Evolutionary conservation across 2,797 vertebrate genomes (phyloP).

Genomic region (Enoplosus armatus): DNA sequence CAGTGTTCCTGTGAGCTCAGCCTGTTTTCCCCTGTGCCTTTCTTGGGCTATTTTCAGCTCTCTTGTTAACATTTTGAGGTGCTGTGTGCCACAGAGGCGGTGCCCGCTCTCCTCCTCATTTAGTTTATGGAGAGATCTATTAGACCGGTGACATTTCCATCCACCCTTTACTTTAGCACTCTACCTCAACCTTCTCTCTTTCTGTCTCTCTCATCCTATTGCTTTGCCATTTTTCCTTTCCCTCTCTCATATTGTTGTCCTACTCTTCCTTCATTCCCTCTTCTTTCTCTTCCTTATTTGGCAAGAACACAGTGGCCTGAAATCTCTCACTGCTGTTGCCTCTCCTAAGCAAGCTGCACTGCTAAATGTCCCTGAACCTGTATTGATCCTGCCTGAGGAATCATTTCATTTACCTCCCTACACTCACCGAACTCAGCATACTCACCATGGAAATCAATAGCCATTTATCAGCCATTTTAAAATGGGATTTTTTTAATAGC

Average conservation of each 20-base stretch:
- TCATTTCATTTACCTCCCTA: constrained; percentile 71
- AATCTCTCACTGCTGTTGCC: constrained; percentile 39
- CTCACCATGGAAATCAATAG: constrained; percentile 67
- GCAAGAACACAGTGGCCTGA: constrained; percentile 22
- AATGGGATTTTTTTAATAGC: constrained; percentile 62
- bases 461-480: constrained; percentile 71
- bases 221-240: background rate
- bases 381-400: constrained; percentile 73
- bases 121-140: constrained; percentile 65
- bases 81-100: constrained; percentile 47
- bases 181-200: constrained; percentile 4
- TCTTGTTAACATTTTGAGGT: constrained; percentile 74
- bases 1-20: background rate
- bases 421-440: constrained; percentile 52
- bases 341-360: constrained; percentile 32
- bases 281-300: constrained; percentile 3
- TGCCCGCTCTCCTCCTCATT: constrained; percentile 62
- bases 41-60: constrained; percentile 54
- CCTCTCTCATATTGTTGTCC: background rate
- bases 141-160: constrained; percentile 71
- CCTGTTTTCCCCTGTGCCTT: constrained; percentile 14
- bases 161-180: constrained; percentile 42
- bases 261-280: background rate
- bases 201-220: background rate
- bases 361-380: constrained; percentile 65